Conservation (phyloP, 2,797 vertebrate species). For the Nannoperca obscura region DNA sequence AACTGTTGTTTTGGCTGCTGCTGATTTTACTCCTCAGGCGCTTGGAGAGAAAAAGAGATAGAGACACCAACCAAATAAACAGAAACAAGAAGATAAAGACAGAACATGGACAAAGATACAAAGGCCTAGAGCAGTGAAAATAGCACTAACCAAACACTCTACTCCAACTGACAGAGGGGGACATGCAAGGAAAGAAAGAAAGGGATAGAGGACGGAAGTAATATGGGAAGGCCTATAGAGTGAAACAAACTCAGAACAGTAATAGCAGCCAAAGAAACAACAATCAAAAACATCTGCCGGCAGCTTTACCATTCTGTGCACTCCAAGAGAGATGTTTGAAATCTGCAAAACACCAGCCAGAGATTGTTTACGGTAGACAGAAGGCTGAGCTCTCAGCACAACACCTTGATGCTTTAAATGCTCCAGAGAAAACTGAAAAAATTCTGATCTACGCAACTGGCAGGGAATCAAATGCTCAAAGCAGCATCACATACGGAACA, state of each 20-base stretch:
- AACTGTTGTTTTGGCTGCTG: conserved; percentile 34
- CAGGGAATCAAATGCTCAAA: conserved; percentile 59
- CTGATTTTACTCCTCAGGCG: conserved; percentile 47
- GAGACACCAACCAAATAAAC: conserved; percentile 30
- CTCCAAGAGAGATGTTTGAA: conserved; percentile 50
- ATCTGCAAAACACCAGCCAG: conserved; percentile 41
- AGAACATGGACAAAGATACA: conserved; percentile 30
- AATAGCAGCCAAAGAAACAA: conserved; percentile 4
- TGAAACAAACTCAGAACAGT: conserved; percentile 17
- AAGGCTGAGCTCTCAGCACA: conserved; percentile 42
- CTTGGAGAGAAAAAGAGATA: conserved; percentile 33
- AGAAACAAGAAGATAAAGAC: conserved; percentile 32
- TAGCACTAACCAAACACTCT: conserved; percentile 28
- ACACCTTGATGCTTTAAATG: conserved; percentile 60
- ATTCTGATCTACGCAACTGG: conserved; percentile 58
- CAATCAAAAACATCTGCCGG: conserved; percentile 26
- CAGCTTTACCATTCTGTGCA: conserved; percentile 30
- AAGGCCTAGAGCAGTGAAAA: conserved; percentile 28
- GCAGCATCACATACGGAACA: conserved; percentile 51
- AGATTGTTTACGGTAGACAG: conserved; percentile 61
- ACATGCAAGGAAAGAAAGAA: conserved; percentile 1
- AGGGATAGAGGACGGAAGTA: conserved; percentile 18
- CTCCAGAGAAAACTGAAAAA: conserved; percentile 52
- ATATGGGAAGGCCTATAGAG: conserved; percentile 24
- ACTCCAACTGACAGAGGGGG: conserved; percentile 29